These are phyloP conservation scores for Celastrina argiolus DNA, from an alignment of 2,888 invertebrate genomes.

Conservation along the genomic window DNA sequence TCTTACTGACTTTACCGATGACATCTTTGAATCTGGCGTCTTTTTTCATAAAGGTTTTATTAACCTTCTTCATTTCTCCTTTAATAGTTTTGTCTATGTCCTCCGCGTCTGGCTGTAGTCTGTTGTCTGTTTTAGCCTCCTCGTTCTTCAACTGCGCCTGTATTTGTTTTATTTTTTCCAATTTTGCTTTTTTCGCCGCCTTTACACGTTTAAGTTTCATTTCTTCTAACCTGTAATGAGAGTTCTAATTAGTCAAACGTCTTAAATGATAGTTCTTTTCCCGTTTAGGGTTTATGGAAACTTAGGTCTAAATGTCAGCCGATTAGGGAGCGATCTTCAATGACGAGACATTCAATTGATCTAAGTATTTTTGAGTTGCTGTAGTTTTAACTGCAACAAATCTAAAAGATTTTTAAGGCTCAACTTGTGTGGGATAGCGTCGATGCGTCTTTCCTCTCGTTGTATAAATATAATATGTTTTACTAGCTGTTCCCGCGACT, in stretches of 20 bases:
- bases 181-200: conserved; percentile 62
- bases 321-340: too few species aligned
- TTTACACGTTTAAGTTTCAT: conserved; percentile 65
- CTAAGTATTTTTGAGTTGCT: too few species aligned
- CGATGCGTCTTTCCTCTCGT: too few species aligned
- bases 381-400: too few species aligned
- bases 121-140: conserved; percentile 35
- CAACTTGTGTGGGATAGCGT: too few species aligned
- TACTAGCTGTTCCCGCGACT: too few species aligned
- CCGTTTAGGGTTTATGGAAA: too few species aligned
- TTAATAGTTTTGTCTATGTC: conserved; percentile 60
- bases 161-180: conserved; percentile 58
- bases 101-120: conserved; percentile 39
- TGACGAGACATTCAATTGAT: too few species aligned
- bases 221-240: conserved; percentile 56
- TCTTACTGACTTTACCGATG: conserved; percentile 65
- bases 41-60: conserved; percentile 66
- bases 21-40: conserved; percentile 69
- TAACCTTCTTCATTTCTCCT: conserved; percentile 57
- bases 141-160: conserved; percentile 52
- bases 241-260: neutral
- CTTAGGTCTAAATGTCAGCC: too few species aligned
- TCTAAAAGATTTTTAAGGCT: too few species aligned
- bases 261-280: neutral
- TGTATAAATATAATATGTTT: too few species aligned